Evolutionary conservation across 2,888 invertebrate genomes (phyloP).

Genomic region (Cantharis nigra): DNA sequence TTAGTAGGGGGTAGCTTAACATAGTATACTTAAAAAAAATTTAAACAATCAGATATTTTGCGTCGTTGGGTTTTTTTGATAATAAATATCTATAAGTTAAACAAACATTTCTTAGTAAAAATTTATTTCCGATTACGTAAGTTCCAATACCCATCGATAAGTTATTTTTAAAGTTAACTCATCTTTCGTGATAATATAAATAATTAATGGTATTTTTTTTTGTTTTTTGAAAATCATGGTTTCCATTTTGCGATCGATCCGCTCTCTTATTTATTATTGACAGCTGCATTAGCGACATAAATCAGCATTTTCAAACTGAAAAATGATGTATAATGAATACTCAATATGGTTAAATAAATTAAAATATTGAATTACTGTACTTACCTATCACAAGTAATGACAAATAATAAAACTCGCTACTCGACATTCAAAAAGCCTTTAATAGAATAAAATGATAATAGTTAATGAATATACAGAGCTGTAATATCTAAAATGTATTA

Average conservation of each 20-base stretch:
- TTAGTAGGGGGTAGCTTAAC: neutral
- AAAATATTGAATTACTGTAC: constrained; percentile 22
- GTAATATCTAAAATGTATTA: neutral
- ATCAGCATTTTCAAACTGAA: neutral
- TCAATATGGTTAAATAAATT: neutral
- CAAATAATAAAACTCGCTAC: neutral
- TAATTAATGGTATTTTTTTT: too few species aligned
- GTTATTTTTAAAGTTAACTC: neutral
- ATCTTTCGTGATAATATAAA: neutral
- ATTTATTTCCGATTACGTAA: neutral
- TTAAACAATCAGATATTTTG: neutral
- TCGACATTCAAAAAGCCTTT: neutral
- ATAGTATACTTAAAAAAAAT: neutral
- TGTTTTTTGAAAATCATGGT: neutral
- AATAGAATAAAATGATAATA: neutral
- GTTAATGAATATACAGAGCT: neutral
- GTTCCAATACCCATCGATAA: neutral
- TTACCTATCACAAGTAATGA: neutral
- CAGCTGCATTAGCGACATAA: neutral
- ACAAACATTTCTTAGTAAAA: neutral
- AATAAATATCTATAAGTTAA: neutral
- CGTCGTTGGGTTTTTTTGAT: neutral
- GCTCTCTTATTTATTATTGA: neutral
- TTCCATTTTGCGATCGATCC: neutral
- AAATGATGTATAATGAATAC: neutral